Evolutionary conservation across 2,797 vertebrate genomes (phyloP).

Genomic region (Rhynchotus rufescens): DNA sequence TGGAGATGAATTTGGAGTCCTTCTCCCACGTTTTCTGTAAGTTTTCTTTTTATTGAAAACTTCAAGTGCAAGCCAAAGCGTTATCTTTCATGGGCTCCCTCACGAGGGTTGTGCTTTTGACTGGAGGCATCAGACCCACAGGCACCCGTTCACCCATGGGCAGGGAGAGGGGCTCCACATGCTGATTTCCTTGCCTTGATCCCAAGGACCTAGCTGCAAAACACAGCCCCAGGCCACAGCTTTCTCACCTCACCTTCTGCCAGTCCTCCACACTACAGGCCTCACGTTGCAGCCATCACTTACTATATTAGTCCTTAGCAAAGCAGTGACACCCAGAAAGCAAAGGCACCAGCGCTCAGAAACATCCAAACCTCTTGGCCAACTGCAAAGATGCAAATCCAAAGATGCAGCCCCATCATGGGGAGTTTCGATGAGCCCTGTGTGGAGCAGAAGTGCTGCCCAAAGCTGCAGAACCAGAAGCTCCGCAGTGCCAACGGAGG

Average conservation of each 20-base stretch:
- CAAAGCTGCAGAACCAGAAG: neutral
- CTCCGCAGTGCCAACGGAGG: neutral
- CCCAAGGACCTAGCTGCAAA: too few relatives aligned
- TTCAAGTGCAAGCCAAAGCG: neutral
- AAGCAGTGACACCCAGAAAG: neutral
- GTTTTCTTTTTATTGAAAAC: neutral
- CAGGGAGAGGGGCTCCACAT: neutral
- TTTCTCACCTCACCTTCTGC: neutral
- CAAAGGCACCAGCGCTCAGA: neutral
- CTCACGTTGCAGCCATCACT: neutral
- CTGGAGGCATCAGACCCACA: fast-evolving
- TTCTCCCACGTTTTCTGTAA: neutral
- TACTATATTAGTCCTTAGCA: slow-evolving; percentile 17
- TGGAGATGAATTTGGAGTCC: fast-evolving
- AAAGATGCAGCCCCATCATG: neutral
- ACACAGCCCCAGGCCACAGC: neutral
- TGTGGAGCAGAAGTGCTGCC: neutral
- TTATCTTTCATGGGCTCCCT: neutral
- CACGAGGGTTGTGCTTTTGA: neutral
- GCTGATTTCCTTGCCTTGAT: neutral
- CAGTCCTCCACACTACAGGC: neutral
- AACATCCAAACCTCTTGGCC: neutral
- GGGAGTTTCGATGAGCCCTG: neutral
- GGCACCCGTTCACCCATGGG: neutral
- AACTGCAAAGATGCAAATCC: neutral